These are phyloP conservation scores for Doryteuthis pealeii DNA, from an alignment of 1,140 invertebrate species.

Conservation along the genomic window DNA sequence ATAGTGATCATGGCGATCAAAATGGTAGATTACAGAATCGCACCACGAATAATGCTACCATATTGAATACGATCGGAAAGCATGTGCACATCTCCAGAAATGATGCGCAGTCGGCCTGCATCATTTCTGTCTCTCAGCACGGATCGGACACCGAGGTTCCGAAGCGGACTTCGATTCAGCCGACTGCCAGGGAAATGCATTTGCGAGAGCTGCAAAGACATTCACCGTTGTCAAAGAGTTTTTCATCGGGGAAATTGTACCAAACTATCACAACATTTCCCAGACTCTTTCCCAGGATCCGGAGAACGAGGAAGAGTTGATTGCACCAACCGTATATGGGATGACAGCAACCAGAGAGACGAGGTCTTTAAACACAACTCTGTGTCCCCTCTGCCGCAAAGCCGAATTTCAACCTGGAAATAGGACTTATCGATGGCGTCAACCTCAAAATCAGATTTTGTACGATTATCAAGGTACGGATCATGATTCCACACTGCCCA, in stretches of 20 bases:
- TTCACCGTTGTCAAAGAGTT: neutral
- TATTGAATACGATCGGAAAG: neutral
- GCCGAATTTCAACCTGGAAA: neutral
- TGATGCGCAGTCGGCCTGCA: neutral
- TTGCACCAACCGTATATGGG: neutral
- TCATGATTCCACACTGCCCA: neutral
- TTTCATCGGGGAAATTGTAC: neutral
- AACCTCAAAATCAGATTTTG: neutral
- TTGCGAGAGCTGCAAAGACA: neutral
- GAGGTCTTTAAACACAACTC: neutral
- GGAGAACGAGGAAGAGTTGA: neutral
- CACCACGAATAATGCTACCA: neutral
- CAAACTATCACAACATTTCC: neutral
- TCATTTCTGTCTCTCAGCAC: neutral
- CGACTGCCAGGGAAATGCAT: neutral
- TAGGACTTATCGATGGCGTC: neutral
- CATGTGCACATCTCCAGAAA: neutral
- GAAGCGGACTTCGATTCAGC: neutral
- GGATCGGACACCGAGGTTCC: neutral
- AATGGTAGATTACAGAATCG: neutral
- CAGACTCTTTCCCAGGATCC: neutral
- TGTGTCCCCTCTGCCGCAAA: neutral
- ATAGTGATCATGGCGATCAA: neutral
- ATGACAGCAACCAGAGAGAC: neutral
- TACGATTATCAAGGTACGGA: neutral